phyloP scores from a whole-genome alignment of 2,797 vertebrate genomes.

The Pelodytes ibericus region DNA sequence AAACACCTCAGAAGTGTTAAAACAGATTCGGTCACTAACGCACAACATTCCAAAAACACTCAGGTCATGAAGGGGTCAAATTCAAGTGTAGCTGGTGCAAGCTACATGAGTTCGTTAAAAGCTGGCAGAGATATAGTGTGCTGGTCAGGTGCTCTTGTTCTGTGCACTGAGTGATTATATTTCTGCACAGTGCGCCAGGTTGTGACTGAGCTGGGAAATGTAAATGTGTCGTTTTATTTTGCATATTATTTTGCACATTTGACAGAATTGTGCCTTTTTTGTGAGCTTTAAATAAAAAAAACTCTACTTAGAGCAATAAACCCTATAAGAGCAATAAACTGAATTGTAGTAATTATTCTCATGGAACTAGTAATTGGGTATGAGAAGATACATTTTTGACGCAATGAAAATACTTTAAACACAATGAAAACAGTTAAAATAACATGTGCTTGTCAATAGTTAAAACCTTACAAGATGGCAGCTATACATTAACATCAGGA shows the following conservation, averaged over 20 bases:
- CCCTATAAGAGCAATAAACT: slow-evolving; percentile 18
- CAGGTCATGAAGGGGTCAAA: neutral
- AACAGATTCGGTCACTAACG: neutral
- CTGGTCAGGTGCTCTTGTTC: neutral
- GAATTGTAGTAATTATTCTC: too few relatives aligned
- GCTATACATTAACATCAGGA: too few relatives aligned
- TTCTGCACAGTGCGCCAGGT: neutral
- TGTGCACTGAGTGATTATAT: neutral
- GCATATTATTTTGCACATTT: neutral
- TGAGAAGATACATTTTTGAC: too few relatives aligned
- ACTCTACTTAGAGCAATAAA: slow-evolving; percentile 14
- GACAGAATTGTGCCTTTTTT: slow-evolving; percentile 41
- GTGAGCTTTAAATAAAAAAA: slow-evolving; percentile 42
- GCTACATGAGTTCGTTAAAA: neutral
- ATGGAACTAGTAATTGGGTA: too few relatives aligned
- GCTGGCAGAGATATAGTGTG: neutral
- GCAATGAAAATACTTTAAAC: too few relatives aligned
- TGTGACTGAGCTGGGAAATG: too few relatives aligned
- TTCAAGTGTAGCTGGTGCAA: neutral
- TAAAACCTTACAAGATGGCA: too few relatives aligned
- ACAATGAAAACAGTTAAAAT: too few relatives aligned
- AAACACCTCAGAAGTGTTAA: neutral
- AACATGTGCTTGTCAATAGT: too few relatives aligned
- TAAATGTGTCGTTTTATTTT: neutral
- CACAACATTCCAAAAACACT: neutral